Evolutionary conservation across 2,888 invertebrate species (phyloP), one percentile per base, ranked within the genome.

Genomic region (Tiphia femorata): DNA sequence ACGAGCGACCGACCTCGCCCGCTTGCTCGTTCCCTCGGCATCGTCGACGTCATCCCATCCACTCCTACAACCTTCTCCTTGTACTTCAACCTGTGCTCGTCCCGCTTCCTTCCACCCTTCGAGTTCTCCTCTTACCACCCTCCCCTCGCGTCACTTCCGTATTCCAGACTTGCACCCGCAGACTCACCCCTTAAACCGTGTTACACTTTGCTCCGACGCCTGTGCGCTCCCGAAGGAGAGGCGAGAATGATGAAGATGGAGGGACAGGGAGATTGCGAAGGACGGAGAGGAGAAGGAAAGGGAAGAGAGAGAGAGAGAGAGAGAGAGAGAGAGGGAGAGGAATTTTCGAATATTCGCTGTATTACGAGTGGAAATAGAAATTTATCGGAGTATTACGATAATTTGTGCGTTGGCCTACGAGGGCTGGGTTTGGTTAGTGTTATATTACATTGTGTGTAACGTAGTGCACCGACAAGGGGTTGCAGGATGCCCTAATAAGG

Each of bases 341-440:
- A 35, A 38, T 44, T 54, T 61, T 54, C 40, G 37, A 37, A 59
- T 64, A 64, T 70, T 67, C 70, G 55, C 56, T 44, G 30, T 49
- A 62, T 65, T 47, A 62, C 60, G 49, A 56, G 47, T 67, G 53
- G 42, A 49, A 53, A 49, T 49, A 42, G 52, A 16, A 41, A 47
- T n/a, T n/a, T n/a, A n/a, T n/a, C n/a, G n/a, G n/a, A n/a, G n/a
- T n/a, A n/a, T n/a, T n/a, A n/a, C n/a, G n/a, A n/a, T n/a, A n/a
- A n/a, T n/a, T n/a, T n/a, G n/a, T n/a, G n/a, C n/a, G n/a, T n/a
- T n/a, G n/a, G n/a, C n/a, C n/a, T n/a, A n/a, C n/a, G n/a, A n/a
- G n/a, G n/a, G n/a, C n/a, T n/a, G n/a, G n/a, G n/a, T n/a, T n/a
- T n/a, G n/a, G n/a, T n/a, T n/a, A n/a, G n/a, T n/a, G n/a, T n/a